Base-by-base conservation (phyloP, 2,113 vertebrate species). In the Apus apus region DNA sequence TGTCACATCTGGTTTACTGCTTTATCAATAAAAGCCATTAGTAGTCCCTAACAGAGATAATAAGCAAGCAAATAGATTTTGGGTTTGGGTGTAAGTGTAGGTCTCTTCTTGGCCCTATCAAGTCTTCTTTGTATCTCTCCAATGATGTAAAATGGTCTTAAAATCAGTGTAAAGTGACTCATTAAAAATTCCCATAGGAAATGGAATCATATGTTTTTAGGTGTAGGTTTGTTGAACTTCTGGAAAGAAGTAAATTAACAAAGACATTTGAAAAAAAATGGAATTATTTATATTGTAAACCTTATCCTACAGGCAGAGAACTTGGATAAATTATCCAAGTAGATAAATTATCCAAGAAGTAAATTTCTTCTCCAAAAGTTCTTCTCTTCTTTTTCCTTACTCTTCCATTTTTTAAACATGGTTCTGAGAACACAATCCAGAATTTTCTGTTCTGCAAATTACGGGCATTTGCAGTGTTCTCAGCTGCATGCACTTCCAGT, bases 381-480 rank as follows among this genome's bases (percentile, higher is more conserved):
- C 48, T 70, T 48, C 16, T 15, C 25, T n/a, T 87, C 70, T 85
- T 68, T 82, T 11, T 11, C 13, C 20, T 26, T 40, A 32, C 64
- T 65, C 51, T 51, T 70, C 23, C 16, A 10, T 85, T 89, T 30
- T 36, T 62, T 85, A 61, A 85, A 72, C 10, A 14, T 20, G 29
- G 30, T 90, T n/a, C 73, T 71, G 66, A 93, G 82, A 88, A 77
- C n/a, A 80, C 71, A 84, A 50, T 34, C 20, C n/a, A 83, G 67
- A 68, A 64, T 46, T 89, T 48, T 88, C 51, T 84, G 50, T 76
- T 78, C 77, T 61, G 73, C 34, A 79, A 85, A n/a, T 87, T 93
- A 96, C 88, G 90, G 60, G 77, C 40, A 81, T 81, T 84, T 94
- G 54, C 85, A 78, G 23, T 36, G n/a, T 83, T 92, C 65, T 90